phyloP scores from a whole-genome alignment of 2,888 invertebrate species.

The Rhodophaea formosa region DNA sequence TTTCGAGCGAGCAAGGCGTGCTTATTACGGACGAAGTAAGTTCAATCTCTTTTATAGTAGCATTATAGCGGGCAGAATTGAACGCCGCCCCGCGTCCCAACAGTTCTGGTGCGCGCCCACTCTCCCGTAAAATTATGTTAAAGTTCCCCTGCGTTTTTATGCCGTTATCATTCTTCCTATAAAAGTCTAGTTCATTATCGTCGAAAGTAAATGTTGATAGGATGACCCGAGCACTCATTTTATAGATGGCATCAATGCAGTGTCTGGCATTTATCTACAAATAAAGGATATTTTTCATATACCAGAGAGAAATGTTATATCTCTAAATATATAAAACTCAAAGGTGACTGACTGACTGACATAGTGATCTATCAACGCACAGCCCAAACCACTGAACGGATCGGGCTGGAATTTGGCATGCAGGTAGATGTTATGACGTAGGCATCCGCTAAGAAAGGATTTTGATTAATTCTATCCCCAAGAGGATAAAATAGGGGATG shows the following conservation, averaged over 20 bases:
- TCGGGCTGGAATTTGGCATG: no score
- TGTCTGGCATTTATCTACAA: no score
- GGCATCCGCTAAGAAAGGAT: no score
- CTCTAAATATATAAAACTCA: no score
- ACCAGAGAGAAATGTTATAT: no score
- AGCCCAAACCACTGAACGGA: no score
- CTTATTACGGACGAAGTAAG: constrained; percentile 70
- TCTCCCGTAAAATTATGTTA: constrained; percentile 75
- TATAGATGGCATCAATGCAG: background rate
- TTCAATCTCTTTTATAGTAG: constrained; percentile 77
- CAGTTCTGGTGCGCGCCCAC: constrained; percentile 58
- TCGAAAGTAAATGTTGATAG: constrained; percentile 32
- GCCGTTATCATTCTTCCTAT: constrained; percentile 51
- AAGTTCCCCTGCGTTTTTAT: constrained; percentile 61
- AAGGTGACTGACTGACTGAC: no score
- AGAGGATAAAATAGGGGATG: no score
- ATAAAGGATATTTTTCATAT: no score
- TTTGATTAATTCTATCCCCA: no score
- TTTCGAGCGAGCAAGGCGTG: constrained; percentile 50
- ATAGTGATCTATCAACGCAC: no score
- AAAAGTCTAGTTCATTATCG: constrained; percentile 43
- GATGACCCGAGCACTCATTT: constrained; percentile 22
- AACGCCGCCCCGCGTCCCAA: constrained; percentile 58
- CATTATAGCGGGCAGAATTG: constrained; percentile 68
- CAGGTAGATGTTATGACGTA: no score